A percentile compares a stretch with the other conserved stretches of the same genome.
phyloP scores from a whole-genome alignment of 1,140 invertebrate species.

The Pseudomyrmex flavicornis region DNA sequence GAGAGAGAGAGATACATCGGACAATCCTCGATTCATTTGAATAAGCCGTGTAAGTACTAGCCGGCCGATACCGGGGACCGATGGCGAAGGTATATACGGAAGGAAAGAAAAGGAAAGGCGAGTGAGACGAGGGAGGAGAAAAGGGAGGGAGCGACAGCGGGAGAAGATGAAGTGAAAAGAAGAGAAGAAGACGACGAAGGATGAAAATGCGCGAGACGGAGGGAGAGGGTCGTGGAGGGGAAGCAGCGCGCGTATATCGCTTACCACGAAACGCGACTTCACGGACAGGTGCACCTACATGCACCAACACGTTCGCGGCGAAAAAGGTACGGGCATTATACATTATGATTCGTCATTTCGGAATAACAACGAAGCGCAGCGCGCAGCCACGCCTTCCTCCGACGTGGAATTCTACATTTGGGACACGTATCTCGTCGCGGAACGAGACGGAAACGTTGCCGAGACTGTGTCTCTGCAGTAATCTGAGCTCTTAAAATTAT shows the following conservation, averaged over 20 bases:
- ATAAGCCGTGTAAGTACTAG: slow-evolving; percentile 84
- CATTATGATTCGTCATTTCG: slow-evolving; percentile 85
- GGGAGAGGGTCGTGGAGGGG: slow-evolving; percentile 25
- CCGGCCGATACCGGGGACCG: slow-evolving; percentile 54
- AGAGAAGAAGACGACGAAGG: slow-evolving; percentile 36
- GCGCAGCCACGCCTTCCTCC: slow-evolving; percentile 81
- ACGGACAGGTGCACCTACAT: slow-evolving; percentile 78
- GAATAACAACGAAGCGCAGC: slow-evolving; percentile 82
- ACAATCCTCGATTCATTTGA: slow-evolving; percentile 82
- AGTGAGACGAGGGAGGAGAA: slow-evolving; percentile 13
- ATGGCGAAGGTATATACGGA: slow-evolving; percentile 54
- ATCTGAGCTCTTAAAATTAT: too few species aligned
- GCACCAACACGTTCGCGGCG: slow-evolving; percentile 65
- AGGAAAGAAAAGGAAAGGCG: slow-evolving; percentile 67
- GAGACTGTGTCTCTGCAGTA: neutral
- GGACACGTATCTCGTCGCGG: slow-evolving; percentile 74
- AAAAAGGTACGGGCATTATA: slow-evolving; percentile 77
- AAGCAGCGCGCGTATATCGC: slow-evolving; percentile 76
- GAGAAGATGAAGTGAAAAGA: slow-evolving; percentile 27
- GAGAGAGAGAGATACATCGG: slow-evolving; percentile 76
- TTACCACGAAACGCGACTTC: slow-evolving; percentile 77
- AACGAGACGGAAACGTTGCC: slow-evolving; percentile 61
- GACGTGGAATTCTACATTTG: slow-evolving; percentile 82
- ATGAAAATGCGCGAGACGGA: slow-evolving; percentile 54
- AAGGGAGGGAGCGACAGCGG: slow-evolving; percentile 2